phyloP scores from a whole-genome alignment of 2,113 vertebrate species.

The Ia io region DNA sequence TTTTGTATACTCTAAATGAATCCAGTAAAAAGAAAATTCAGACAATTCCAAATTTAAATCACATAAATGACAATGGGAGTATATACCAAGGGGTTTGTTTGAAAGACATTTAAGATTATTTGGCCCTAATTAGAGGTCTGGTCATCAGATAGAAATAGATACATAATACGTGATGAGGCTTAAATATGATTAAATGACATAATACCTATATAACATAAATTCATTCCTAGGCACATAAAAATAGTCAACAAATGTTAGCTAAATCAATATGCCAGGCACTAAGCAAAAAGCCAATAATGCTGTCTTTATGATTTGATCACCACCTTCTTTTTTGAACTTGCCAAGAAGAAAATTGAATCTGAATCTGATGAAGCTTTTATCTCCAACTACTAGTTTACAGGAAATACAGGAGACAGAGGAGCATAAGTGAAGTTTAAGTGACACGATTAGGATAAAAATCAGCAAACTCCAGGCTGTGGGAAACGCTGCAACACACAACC shows the following conservation, averaged over 20 bases:
- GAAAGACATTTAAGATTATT: conserved; percentile 30
- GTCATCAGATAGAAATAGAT: background rate
- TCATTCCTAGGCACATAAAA: background rate
- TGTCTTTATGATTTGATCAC: background rate
- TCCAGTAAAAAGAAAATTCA: conserved; percentile 41
- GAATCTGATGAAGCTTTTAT: conserved; percentile 45
- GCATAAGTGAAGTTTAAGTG: background rate
- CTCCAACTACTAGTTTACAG: conserved; percentile 18
- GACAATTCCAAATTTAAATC: background rate
- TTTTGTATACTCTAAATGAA: conserved; percentile 1
- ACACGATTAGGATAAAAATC: conserved; percentile 15
- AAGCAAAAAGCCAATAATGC: background rate
- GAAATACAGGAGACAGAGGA: conserved; percentile 22
- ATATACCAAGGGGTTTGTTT: background rate
- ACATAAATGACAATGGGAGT: background rate
- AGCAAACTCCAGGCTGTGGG: conserved; percentile 3
- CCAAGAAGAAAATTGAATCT: conserved; percentile 54
- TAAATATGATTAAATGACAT: conserved; percentile 12
- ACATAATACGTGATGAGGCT: background rate
- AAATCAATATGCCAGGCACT: background rate
- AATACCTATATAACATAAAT: background rate
- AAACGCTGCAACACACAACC: background rate
- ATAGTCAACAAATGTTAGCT: conserved; percentile 8
- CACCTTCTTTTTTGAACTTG: conserved; percentile 21
- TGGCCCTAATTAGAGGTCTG: background rate